Base-by-base conservation (phyloP, 2,113 vertebrate species). In the Prionailurus viverrinus region DNA sequence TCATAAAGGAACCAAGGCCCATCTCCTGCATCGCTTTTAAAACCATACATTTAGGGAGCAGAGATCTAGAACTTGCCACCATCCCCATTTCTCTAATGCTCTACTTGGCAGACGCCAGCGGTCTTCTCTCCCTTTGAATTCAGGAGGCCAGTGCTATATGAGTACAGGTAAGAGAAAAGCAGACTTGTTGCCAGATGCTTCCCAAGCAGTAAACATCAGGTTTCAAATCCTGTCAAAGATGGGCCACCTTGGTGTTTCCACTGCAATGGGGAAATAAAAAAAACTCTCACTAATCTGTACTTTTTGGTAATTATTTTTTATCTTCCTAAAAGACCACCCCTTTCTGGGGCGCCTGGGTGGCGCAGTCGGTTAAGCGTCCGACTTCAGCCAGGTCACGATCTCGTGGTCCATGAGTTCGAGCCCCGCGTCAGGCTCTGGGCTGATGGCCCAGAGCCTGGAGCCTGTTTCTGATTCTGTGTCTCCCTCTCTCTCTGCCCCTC, bases 141-240 rank as follows among this genome's bases (percentile, higher is more conserved):
- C 41, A 65, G 79, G 90, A 84, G 48, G 94, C 71, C 29, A 73
- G 68, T 41, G 0, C 45, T 48, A 4, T 1, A 2, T 33, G 25
- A 53, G 36, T 11, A 3, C 55, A 31, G 39, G 33, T 27, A 16
- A 78, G n/a, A 76, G 66, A 7, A 58, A 0, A 65, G 69, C 73
- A 73, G 53, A 51, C 66, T 73, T 73, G 51, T 5, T 41, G 74
- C 58, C 58, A 39, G 58, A 58, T 1, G 5, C 66, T 36, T 90
- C 95, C 94, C 69, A 83, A 83, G 7, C 41, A 87, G 58, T 4
- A 85, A 92, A n/a, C 4, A 78, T 1, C 41, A 84, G 19, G 18
- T 73, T 92, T 91, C 83, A 79, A 84, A 31, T 65, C 29, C 14
- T 92, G 7, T 82, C 23, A 94, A 79, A 92, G 48, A 94, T 14